These are phyloP conservation scores for Hiodon tergisus DNA, from an alignment of 2,113 vertebrate species.

Conservation along the genomic window DNA sequence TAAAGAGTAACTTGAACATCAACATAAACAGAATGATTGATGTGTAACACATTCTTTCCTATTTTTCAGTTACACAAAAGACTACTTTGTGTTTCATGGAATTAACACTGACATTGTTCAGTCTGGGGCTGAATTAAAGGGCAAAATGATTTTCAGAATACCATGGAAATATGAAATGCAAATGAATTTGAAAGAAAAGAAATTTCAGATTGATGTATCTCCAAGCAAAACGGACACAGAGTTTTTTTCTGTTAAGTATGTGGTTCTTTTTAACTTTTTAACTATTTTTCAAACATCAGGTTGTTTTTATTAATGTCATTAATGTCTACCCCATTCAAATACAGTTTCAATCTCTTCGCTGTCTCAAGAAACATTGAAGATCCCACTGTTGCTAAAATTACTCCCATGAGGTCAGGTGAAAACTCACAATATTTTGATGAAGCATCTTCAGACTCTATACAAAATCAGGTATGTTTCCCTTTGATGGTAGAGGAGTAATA, in stretches of 20 bases:
- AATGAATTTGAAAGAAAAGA: constrained; percentile 42
- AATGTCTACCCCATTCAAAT: background rate
- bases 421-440: constrained; percentile 6
- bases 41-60: background rate
- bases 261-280: constrained; percentile 5
- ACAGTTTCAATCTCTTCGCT: constrained; percentile 58
- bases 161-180: constrained; percentile 54
- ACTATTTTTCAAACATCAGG: background rate
- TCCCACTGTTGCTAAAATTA: constrained; percentile 40
- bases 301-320: background rate
- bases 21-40: background rate
- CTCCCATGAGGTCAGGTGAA: constrained; percentile 49
- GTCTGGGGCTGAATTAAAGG: constrained; percentile 51
- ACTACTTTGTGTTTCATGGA: constrained; percentile 58
- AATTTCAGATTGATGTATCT: constrained; percentile 51
- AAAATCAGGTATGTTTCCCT: constrained; percentile 9
- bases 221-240: constrained; percentile 42
- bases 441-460: background rate
- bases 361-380: constrained; percentile 61
- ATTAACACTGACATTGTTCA: constrained; percentile 66
- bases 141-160: constrained; percentile 38
- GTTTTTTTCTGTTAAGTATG: constrained; percentile 51
- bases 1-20: background rate
- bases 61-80: constrained; percentile 49
- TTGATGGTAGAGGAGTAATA: constrained; percentile 4